A percentile compares a stretch with the other conserved stretches of the same genome.
Evolutionary conservation across 2,888 invertebrate genomes (phyloP).

Genomic region (Ceraclea dissimilis): DNA sequence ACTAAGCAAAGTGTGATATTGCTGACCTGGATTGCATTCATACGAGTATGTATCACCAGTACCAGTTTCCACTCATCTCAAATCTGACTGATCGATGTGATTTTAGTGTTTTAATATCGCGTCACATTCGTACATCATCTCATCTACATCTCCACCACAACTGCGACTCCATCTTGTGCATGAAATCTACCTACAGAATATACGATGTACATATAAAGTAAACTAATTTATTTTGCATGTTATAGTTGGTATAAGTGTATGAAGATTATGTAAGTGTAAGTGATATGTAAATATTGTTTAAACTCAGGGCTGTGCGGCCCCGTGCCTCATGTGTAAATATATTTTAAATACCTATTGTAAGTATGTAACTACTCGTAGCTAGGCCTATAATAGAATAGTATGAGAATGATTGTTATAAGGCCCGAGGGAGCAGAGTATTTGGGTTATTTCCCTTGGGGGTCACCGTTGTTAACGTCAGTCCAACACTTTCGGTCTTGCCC

Average conservation of each 20-base stretch:
- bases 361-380: not conserved
- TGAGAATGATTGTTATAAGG: slow-evolving; percentile 3
- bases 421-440: slow-evolving; percentile 4
- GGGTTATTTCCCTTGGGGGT: slow-evolving; percentile 11
- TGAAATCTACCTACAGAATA: not conserved
- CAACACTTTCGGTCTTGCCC: slow-evolving; percentile 9
- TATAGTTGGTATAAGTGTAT: slow-evolving; percentile 19
- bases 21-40: not conserved
- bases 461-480: slow-evolving; percentile 15
- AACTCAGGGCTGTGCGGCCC: slow-evolving; percentile 23
- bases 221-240: slow-evolving; percentile 26
- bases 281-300: slow-evolving; percentile 10
- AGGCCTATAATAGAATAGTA: too few relatives aligned
- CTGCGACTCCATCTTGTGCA: not conserved
- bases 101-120: not conserved
- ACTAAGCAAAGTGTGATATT: not conserved
- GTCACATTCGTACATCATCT: not conserved
- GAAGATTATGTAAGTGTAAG: slow-evolving; percentile 13
- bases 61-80: not conserved
- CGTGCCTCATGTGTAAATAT: slow-evolving; percentile 17
- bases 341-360: slow-evolving; percentile 1
- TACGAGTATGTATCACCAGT: not conserved
- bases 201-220: slow-evolving; percentile 1
- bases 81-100: not conserved
- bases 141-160: not conserved